phyloP scores from a whole-genome alignment of 2,797 vertebrate species.

The Rhynchotus rufescens region DNA sequence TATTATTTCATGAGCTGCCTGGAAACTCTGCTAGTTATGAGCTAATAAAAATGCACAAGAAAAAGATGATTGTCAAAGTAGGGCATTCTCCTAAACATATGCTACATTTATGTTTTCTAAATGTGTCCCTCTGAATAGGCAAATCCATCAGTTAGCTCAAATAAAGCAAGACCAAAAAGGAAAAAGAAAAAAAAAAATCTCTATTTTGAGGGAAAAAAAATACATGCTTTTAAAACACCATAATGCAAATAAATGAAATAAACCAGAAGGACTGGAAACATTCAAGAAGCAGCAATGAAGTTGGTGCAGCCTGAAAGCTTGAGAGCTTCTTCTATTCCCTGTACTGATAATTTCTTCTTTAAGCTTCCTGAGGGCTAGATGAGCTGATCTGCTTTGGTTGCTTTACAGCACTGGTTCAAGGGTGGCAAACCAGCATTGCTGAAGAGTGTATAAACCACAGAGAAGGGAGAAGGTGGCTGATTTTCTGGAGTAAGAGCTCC shows the following conservation, averaged over 20 bases:
- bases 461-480: neutral
- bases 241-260: neutral
- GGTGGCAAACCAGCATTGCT: too few species aligned
- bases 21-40: neutral
- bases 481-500: neutral
- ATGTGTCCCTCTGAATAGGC: neutral
- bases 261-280: neutral
- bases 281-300: neutral
- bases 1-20: neutral
- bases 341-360: neutral
- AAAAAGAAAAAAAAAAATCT: too few species aligned
- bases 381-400: neutral
- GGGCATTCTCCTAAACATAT: slow-evolving; percentile 6
- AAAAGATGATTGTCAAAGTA: neutral
- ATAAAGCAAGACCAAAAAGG: neutral
- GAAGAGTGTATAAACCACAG: neutral
- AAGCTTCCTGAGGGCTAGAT: neutral
- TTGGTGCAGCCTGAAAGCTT: neutral
- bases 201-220: neutral
- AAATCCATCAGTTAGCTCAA: neutral
- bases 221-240: neutral
- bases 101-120: slow-evolving; percentile 18
- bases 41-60: slow-evolving; percentile 27
- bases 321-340: neutral
- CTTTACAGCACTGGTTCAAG: neutral